Evolutionary conservation across 2,113 vertebrate genomes (phyloP).

Genomic region (Gorsachius goisagi): DNA sequence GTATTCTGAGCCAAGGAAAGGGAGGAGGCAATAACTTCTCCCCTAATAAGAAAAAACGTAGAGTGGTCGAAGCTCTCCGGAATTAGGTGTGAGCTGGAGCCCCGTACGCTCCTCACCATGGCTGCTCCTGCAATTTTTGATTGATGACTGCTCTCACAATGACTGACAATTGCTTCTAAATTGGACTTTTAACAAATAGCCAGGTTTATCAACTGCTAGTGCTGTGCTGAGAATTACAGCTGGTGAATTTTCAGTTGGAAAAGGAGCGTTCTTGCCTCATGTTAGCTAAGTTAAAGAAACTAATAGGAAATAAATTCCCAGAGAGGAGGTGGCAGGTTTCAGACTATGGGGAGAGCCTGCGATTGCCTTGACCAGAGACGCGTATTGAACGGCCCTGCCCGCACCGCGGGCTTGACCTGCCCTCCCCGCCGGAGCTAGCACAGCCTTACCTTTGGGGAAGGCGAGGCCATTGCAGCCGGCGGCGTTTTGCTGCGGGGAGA

Average conservation of each 20-base stretch:
- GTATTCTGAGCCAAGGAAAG: not conserved
- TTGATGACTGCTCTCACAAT: not conserved
- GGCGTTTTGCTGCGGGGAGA: fast-evolving
- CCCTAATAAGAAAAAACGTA: not conserved
- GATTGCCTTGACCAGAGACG: not conserved
- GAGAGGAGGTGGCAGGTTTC: not conserved
- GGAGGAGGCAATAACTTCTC: not conserved
- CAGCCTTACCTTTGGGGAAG: not conserved
- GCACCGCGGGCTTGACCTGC: no score
- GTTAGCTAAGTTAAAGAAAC: not conserved
- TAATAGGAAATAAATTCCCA: not conserved
- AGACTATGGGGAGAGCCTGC: not conserved
- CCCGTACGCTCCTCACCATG: fast-evolving
- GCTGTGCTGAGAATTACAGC: not conserved
- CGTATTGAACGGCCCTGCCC: not conserved
- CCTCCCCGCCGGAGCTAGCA: no score
- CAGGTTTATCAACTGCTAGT: not conserved
- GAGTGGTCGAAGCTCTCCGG: fast-evolving
- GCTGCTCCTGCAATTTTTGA: not conserved
- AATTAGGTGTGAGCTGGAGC: not conserved
- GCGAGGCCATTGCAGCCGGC: fast-evolving
- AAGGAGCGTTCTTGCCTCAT: not conserved
- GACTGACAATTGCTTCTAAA: not conserved
- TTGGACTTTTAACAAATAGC: not conserved
- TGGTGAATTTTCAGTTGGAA: not conserved